A percentile compares a stretch with the other conserved stretches of the same genome.
These are phyloP conservation scores for Formica selysi DNA, from an alignment of 1,140 invertebrate genomes.

Conservation along the genomic window DNA sequence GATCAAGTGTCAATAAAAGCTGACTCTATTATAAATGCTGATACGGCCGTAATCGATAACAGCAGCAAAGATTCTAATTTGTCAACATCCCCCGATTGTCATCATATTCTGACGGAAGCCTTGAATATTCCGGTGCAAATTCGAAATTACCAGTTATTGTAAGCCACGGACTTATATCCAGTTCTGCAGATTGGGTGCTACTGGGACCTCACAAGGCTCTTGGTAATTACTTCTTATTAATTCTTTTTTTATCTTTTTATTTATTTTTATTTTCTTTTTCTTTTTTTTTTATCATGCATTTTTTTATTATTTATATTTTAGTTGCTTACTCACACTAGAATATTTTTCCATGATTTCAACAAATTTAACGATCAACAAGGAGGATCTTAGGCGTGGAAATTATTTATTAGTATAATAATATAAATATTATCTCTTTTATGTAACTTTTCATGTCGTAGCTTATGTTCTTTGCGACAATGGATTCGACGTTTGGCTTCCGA, in stretches of 20 bases:
- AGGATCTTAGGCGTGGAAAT: not conserved
- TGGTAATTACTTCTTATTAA: conserved; percentile 82
- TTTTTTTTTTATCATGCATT: conserved; percentile 4
- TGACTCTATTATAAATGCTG: not conserved
- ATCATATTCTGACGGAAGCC: not conserved
- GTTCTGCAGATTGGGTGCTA: conserved; percentile 92
- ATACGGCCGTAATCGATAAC: not conserved
- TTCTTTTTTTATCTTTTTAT: not conserved
- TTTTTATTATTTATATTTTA: conserved; percentile 39
- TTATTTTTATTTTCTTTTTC: not conserved
- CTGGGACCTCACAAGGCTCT: conserved; percentile 89
- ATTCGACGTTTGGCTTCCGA: conserved; percentile 93
- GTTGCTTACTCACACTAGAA: not conserved
- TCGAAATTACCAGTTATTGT: conserved; percentile 88
- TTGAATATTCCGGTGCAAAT: not conserved
- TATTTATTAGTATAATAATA: conserved; percentile 10
- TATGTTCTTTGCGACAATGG: conserved; percentile 88
- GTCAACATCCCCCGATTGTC: not conserved
- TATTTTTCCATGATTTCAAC: not conserved
- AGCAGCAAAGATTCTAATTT: not conserved
- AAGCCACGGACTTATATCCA: conserved; percentile 92
- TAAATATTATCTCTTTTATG: not conserved
- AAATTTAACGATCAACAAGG: not conserved
- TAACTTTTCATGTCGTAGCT: conserved; percentile 88
- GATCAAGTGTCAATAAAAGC: conserved; percentile 20